A percentile compares a stretch with the other conserved stretches of the same genome.
These are phyloP conservation scores for Lycopodina hypogea DNA, from an alignment of 37 sponge, comb jelly and placozoan genomes.

Conservation along the genomic window DNA sequence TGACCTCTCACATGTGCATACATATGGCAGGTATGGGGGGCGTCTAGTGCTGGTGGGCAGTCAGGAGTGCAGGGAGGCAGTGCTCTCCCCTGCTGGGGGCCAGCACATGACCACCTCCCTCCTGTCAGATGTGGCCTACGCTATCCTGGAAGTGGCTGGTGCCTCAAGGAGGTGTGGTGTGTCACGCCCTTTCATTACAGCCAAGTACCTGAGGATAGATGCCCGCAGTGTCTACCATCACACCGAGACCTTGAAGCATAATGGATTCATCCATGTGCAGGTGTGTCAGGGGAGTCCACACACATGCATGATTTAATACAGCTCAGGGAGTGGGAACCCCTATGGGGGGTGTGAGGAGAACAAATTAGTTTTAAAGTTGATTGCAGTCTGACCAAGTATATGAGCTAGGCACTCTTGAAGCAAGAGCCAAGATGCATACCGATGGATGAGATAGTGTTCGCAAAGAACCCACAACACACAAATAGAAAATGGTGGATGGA, in stretches of 20 bases:
- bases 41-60: constrained; percentile 54
- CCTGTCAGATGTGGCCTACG: constrained; percentile 37
- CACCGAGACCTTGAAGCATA: constrained; percentile 8
- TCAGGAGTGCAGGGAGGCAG: constrained; percentile 43
- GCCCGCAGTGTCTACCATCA: constrained; percentile 60
- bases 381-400: too few relatives aligned
- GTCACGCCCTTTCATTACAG: constrained; percentile 33
- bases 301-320: too few relatives aligned
- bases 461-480: too few relatives aligned
- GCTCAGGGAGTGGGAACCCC: too few relatives aligned
- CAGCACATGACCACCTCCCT: not conserved
- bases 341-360: too few relatives aligned
- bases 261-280: constrained; percentile 21
- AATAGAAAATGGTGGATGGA: too few relatives aligned
- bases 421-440: too few relatives aligned
- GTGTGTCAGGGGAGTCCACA: too few relatives aligned
- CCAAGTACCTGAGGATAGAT: constrained; percentile 47
- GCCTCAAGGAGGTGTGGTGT: constrained; percentile 33
- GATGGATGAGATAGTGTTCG: too few relatives aligned
- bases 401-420: too few relatives aligned
- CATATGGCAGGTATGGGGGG: constrained; percentile 49
- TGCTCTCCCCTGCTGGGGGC: constrained; percentile 3
- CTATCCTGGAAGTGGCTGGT: constrained; percentile 58
- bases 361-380: too few relatives aligned
- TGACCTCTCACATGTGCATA: not conserved